Base-by-base conservation (phyloP, 2,113 vertebrate species). In the Clupea harengus region DNA sequence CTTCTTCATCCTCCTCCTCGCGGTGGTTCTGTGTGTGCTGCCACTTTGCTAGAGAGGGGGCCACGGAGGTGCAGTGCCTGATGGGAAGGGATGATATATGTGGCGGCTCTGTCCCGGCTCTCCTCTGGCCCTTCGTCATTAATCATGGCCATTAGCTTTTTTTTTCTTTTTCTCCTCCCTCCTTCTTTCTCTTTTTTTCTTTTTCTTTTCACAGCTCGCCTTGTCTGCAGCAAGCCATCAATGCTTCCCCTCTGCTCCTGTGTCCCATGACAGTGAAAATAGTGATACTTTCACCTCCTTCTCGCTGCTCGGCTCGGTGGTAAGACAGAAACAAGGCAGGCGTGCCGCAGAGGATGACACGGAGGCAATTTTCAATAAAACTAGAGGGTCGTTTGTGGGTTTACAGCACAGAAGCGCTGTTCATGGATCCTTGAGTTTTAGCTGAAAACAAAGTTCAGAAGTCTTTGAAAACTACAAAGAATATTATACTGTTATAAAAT, bases 1-100 rank as follows among this genome's bases (percentile, higher is more conserved):
- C 72, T 45, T 44, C 82, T 50, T 20, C 47, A 6, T 15, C 18
- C 11, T 18, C 46, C 18, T 8, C 3, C 22, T 52, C 6, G 8
- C 15, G 7, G 25, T 2, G 49, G 28, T 57, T 54, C 60, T 46
- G 49, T 57, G 45, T 45, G 72, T 78, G 67, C 22, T 45, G 10
- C 44, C 39, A 25, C 57, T 57, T 80, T 93, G 92, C 94, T 89
- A 92, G 92, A 93, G 92, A 96, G 96, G 96, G 96, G 96, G 94
- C 95, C 95, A 96, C 96, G 96, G 97, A 97, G 96, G 97, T 97
- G 96, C 96, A 96, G 96, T 97, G 97, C 97, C 96, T 99, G 98
- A 99, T 97, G 97, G 97, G 96, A 97, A 96, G 95, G 96, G 97
- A 99, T 99, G 98, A 99, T 99, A 96, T 98, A 99, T 99, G 98